phyloP scores from a whole-genome alignment of 2,113 vertebrate genomes.

The Vidua macroura region DNA sequence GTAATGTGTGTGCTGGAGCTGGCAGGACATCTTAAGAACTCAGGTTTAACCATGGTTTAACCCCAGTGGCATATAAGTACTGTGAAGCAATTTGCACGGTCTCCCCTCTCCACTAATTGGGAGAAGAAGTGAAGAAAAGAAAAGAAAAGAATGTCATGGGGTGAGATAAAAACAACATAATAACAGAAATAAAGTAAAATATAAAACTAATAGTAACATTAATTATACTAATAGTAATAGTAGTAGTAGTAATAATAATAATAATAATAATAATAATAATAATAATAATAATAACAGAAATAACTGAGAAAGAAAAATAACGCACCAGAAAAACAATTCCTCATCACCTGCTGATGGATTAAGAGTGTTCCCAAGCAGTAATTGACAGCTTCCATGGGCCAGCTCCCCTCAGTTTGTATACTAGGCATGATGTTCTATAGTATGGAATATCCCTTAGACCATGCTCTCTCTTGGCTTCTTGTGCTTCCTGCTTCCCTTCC shows the following conservation, averaged over 20 bases:
- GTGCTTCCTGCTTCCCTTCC: background rate
- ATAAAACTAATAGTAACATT: background rate
- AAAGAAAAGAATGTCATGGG: background rate
- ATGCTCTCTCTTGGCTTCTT: background rate
- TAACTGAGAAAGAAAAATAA: background rate
- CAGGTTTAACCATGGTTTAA: background rate
- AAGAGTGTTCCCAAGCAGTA: background rate
- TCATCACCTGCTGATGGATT: background rate
- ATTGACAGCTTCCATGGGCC: background rate
- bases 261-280: background rate
- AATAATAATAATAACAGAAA: background rate
- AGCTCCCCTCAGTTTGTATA: background rate
- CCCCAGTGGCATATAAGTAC: background rate
- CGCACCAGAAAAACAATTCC: background rate
- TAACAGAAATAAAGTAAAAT: background rate
- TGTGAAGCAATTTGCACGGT: accelerated
- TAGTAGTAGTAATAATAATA: background rate
- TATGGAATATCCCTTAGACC: background rate
- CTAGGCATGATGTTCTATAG: background rate
- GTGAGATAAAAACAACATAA: background rate
- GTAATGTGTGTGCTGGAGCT: background rate
- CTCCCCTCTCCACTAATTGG: background rate
- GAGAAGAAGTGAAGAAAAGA: background rate
- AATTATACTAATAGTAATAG: background rate
- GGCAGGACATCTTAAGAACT: background rate